Evolutionary conservation across 2,113 vertebrate genomes (phyloP).

Genomic region (Oryzias melastigma): DNA sequence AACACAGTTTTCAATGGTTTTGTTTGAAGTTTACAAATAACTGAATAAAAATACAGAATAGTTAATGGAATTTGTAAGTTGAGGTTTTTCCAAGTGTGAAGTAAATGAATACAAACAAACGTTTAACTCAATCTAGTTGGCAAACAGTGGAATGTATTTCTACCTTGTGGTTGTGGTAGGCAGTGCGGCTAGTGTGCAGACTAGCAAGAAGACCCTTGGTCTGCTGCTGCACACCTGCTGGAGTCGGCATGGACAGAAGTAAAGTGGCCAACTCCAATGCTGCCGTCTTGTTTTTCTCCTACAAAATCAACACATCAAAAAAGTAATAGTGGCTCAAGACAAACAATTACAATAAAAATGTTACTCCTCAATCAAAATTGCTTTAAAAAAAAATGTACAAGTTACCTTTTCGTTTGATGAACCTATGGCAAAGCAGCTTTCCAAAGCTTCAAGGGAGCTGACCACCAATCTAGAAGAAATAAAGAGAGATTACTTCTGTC

Average conservation of each 20-base stretch:
- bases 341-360: background rate
- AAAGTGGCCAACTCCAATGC: conserved; percentile 93
- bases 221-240: conserved; percentile 94
- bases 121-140: background rate
- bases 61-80: no score
- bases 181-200: conserved; percentile 93
- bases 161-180: conserved; percentile 99
- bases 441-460: conserved; percentile 95
- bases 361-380: background rate
- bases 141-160: background rate
- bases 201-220: conserved; percentile 97
- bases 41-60: no score
- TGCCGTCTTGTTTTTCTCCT: conserved; percentile 93
- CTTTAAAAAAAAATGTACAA: conserved; percentile 14
- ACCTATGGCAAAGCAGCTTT: conserved; percentile 96
- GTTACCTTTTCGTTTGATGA: conserved; percentile 93
- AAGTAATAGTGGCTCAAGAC: background rate
- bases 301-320: background rate
- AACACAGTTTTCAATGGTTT: no score
- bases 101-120: no score
- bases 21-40: no score
- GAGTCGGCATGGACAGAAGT: conserved; percentile 93
- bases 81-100: no score
- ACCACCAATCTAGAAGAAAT: conserved; percentile 88
- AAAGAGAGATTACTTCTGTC: conserved; percentile 19